Evolutionary conservation across 2,113 vertebrate species (phyloP), one percentile per base, ranked within the genome.

Genomic region (Thalassarche chlororhynchos): DNA sequence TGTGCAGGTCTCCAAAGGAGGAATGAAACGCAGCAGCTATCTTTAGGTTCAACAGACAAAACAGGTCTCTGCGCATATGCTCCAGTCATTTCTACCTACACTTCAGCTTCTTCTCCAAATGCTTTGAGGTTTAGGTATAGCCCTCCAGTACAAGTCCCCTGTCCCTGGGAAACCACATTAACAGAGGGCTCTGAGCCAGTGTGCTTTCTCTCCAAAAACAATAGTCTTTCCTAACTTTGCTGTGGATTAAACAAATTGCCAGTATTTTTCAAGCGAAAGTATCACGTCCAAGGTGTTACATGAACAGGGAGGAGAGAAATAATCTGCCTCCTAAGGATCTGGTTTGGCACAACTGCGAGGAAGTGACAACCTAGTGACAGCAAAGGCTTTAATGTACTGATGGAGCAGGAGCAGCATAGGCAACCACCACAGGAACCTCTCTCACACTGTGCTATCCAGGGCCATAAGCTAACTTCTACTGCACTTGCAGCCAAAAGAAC

Each of bases 11-110:
- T 94, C 81, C 58, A 79, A 91, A 74, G 75, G 21, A 76, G 58
- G 51, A 83, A 86, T 29, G 78, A 90, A 93, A 83, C 4, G 3
- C 74, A 90, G 66, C 58, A 87, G 62, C 74, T 87, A 54, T 89
- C 71, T 96, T 96, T 89, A 87, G 83, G 68, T 87, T 91, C 34
- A 62, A 88, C n/a, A 90, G 93, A 77, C 66, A 95, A 92, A 94
- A 89, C 74, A 94, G 42, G 31, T 46, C 70, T 87, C 75, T 69
- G 52, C 2, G 18, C 65, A 91, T 61, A 90, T 70, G 70, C 31
- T 89, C 36, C 89, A 91, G 36, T 40, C 57, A 72, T 49, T 83
- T 91, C 96, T 95, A 92, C n/a, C 90, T 94, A 89, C 61, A 82
- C 54, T 89, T 82, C 44, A 82, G 46, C 65, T 87, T 38, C 58